These are phyloP conservation scores for Fregetta grallaria DNA, from an alignment of 2,113 vertebrate genomes.

Conservation along the genomic window DNA sequence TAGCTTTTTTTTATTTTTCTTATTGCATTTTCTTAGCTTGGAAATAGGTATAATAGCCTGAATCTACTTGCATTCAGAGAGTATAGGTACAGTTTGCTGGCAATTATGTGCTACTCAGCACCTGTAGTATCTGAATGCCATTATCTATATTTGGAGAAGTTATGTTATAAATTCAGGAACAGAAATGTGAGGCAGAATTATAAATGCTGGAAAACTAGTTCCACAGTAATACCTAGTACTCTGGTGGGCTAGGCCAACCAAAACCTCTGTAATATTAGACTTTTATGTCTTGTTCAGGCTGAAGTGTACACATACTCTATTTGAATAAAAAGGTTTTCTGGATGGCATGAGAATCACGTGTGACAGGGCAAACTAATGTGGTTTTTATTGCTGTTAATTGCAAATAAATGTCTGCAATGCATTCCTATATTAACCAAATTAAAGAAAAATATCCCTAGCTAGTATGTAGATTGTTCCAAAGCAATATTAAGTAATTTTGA, in stretches of 20 bases:
- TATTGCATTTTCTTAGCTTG: neutral
- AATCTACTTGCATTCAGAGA: neutral
- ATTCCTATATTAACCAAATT: neutral
- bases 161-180: neutral
- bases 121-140: neutral
- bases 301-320: neutral
- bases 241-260: neutral
- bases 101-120: neutral
- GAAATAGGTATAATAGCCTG: neutral
- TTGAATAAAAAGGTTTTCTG: neutral
- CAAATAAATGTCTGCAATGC: neutral
- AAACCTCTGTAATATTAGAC: neutral
- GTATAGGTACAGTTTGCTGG: neutral
- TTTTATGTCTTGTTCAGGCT: neutral
- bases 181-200: neutral
- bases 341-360: neutral
- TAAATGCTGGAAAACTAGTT: neutral
- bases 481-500: neutral
- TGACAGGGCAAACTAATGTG: neutral
- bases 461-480: neutral
- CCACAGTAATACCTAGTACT: neutral
- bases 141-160: neutral
- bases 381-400: neutral
- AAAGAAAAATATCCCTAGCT: neutral
- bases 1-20: neutral